A percentile compares a stretch with the other conserved stretches of the same genome.
Evolutionary conservation across 2,888 invertebrate genomes (phyloP).

Genomic region (Desoria tigrina): DNA sequence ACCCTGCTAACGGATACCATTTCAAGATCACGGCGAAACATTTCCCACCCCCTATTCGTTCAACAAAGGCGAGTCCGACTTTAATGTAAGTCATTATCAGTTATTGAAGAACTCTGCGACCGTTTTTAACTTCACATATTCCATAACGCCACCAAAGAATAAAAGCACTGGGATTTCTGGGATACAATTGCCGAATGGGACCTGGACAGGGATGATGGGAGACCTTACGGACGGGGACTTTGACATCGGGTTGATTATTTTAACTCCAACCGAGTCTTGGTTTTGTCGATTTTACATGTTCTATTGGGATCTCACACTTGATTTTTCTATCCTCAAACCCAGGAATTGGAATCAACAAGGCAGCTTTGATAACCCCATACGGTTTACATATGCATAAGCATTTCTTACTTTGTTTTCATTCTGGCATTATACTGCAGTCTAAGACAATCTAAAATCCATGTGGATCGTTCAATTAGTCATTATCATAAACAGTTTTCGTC

Average conservation of each 20-base stretch:
- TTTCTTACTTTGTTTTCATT: slow-evolving; percentile 16
- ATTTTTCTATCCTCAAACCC: slow-evolving; percentile 28
- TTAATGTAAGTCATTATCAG: slow-evolving; percentile 7
- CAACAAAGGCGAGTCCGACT: neutral
- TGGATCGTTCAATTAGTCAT: no score
- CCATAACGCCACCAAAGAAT: neutral
- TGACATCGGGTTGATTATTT: neutral
- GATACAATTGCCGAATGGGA: neutral
- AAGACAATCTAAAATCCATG: no score
- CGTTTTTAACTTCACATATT: slow-evolving; percentile 1
- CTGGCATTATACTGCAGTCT: neutral
- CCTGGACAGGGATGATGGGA: slow-evolving; percentile 9
- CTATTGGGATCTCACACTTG: slow-evolving; percentile 27
- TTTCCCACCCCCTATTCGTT: slow-evolving; percentile 6
- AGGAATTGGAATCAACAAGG: slow-evolving; percentile 19
- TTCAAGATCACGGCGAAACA: neutral
- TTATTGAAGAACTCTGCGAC: neutral
- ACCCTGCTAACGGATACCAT: neutral
- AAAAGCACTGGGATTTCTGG: slow-evolving; percentile 17
- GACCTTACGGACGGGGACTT: neutral
- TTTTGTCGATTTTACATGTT: slow-evolving; percentile 24
- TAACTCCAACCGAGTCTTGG: neutral
- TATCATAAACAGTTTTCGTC: no score
- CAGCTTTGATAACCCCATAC: slow-evolving; percentile 30
- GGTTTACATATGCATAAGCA: slow-evolving; percentile 30